Evolutionary conservation across 2,113 vertebrate species (phyloP).

Genomic region (Panthera tigris): DNA sequence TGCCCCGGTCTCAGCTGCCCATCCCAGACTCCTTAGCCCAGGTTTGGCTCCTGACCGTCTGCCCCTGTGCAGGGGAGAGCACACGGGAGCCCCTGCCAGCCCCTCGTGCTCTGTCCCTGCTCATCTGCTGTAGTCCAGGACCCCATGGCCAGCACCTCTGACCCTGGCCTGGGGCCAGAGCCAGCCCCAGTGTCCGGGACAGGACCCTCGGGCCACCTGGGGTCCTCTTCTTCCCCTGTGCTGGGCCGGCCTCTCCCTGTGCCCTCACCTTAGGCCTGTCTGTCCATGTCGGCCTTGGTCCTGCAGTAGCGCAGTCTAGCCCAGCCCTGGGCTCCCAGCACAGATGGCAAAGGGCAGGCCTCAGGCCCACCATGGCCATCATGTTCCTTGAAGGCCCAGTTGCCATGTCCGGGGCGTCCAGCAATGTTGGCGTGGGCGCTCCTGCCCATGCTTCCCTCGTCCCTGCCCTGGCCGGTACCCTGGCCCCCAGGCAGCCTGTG

Average conservation of each 20-base stretch:
- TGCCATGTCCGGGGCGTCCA: rapidly evolving
- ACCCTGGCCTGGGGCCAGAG: rapidly evolving
- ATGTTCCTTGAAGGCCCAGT: rapidly evolving
- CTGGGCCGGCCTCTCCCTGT: too few species aligned
- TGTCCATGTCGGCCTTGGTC: rapidly evolving
- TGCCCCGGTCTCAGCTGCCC: background rate
- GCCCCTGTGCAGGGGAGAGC: background rate
- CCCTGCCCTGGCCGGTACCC: rapidly evolving
- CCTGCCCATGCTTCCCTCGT: rapidly evolving
- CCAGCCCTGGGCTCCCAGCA: too few species aligned
- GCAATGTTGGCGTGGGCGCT: rapidly evolving
- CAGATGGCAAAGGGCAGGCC: rapidly evolving
- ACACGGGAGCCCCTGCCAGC: background rate
- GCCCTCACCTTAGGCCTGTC: too few species aligned
- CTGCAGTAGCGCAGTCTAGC: rapidly evolving
- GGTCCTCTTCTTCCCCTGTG: too few species aligned
- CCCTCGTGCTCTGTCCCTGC: rapidly evolving
- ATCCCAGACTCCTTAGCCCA: rapidly evolving
- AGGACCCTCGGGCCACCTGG: background rate
- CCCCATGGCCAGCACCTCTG: too few species aligned
- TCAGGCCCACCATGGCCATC: rapidly evolving
- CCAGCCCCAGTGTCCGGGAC: background rate
- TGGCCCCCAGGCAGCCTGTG: rapidly evolving
- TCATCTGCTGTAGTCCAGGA: background rate
- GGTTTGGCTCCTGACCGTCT: background rate